These are phyloP conservation scores for Podarcis siculus DNA, from an alignment of 2,797 vertebrate genomes.

Conservation along the genomic window DNA sequence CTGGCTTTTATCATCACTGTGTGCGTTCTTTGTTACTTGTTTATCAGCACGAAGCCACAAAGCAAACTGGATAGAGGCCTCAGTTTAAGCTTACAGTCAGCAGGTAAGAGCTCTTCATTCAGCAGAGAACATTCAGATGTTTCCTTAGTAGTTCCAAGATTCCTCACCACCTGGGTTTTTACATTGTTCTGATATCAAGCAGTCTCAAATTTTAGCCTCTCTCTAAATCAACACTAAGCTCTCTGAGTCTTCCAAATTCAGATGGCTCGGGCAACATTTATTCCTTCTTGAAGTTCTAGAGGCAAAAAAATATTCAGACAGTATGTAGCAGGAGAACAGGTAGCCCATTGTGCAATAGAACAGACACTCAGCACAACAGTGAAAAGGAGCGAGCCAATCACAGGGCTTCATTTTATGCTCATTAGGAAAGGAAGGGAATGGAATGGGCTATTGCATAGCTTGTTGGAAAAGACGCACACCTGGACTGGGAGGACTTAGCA, in stretches of 20 bases:
- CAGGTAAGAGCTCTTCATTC: slow-evolving; percentile 77
- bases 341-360: not conserved
- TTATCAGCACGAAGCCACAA: slow-evolving; percentile 89
- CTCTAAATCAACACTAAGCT: not conserved
- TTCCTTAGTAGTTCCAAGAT: not conserved
- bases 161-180: not conserved
- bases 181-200: not conserved
- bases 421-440: not conserved
- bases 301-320: not conserved
- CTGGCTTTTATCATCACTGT: slow-evolving; percentile 90
- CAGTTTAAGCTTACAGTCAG: slow-evolving; percentile 81
- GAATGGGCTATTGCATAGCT: not conserved
- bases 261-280: not conserved
- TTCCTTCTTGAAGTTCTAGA: not conserved
- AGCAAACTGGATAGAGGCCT: slow-evolving; percentile 87
- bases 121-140: not conserved
- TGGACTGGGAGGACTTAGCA: not conserved
- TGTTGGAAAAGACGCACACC: not conserved
- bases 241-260: not conserved
- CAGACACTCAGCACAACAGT: not conserved
- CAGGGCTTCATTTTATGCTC: not conserved
- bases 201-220: not conserved
- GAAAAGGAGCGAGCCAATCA: not conserved
- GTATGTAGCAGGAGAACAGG: not conserved
- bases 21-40: slow-evolving; percentile 91